Evolutionary conservation across 1,140 invertebrate species (phyloP), one percentile per base, ranked within the genome.

Genomic region (Planococcus citri): DNA sequence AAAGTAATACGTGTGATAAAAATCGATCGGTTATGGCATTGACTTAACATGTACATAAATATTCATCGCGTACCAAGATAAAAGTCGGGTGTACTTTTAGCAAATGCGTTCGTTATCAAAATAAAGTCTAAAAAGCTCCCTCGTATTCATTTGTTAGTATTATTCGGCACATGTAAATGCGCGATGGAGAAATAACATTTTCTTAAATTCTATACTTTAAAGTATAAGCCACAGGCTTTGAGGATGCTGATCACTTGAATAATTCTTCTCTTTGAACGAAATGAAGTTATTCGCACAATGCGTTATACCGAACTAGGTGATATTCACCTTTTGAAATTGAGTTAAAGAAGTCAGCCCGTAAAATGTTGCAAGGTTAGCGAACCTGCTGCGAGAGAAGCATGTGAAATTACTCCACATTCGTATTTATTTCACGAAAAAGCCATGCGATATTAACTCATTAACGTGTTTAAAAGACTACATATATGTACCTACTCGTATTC

Each of bases 121-220:
- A 51, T 17, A 17, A 20, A 51, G 41, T 51, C 41, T 51, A 51
- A 51, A 51, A 51, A 51, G 41, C 41, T 51, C 41, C 41, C 41
- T 51, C 41, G 41, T n/a, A 51, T 51, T 51, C 41, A 51, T 51
- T 51, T 51, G 41, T n/a, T n/a, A n/a, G n/a, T 51, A 51, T 51
- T 51, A 51, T 51, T 51, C 41, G 2, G 17, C 41, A 51, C 41
- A 51, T 51, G 17, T 51, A 51, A 51, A 51, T 51, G 41, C 41
- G 12, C 41, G 12, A 51, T 17, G 41, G 41, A 51, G 41, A 51
- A 51, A 51, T 51, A 51, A 51, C 41, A 51, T 51, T 51, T 51
- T 51, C 41, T 51, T 51, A 51, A 51, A 51, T 51, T 51, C 41
- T 20, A n/a, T n/a, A 51, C 12, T 51, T 51, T 20, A 20, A 51